Base-by-base conservation (phyloP, 2,888 invertebrate species). In the Balanococcus diminutus region DNA sequence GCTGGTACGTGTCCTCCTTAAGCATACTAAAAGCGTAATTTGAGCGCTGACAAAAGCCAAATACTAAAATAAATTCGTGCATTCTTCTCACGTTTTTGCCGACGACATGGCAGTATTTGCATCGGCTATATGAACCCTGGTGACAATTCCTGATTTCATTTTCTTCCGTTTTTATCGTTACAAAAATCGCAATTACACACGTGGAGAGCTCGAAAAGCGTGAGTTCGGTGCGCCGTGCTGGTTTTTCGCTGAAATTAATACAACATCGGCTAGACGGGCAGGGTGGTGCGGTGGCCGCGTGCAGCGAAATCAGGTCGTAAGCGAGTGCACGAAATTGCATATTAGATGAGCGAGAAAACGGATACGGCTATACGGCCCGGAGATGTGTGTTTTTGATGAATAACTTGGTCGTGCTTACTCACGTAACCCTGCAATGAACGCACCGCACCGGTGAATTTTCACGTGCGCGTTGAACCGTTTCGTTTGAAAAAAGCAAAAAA, bases 1-100 rank as follows among this genome's bases (percentile, higher is more conserved):
- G 5, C 19, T 36, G 75, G 75, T 79, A 79, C 75, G 75, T 79
- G 75, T 36, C 31, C 75, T 79, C 75, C 75, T 79, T 79, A 79
- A 79, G 32, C 75, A 79, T 79, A 79, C 75, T 79, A 79, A 79
- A 79, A 79, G 75, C 75, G 75, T 79, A 79, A 79, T 79, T 79
- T 79, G 75, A 79, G 75, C 36, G 75, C 31, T 36, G 75, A 79
- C 75, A 36, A 79, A 79, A 79, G 36, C 31, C 75, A 36, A 79
- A 79, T 79, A n/a, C n/a, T n/a, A 79, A 79, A 79, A 79, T 79
- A 79, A 79, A 79, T 79, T 79, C 75, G 36, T 36, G 75, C 75
- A 79, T 79, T 36, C 75, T 79, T 79, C 75, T 79, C 75, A 79
- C 75, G 75, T 79, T 79, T 36, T 67, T 19, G 75, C 32, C 75